Conservation (phyloP, 2,888 invertebrate species). For the Campoplex nolae region DNA sequence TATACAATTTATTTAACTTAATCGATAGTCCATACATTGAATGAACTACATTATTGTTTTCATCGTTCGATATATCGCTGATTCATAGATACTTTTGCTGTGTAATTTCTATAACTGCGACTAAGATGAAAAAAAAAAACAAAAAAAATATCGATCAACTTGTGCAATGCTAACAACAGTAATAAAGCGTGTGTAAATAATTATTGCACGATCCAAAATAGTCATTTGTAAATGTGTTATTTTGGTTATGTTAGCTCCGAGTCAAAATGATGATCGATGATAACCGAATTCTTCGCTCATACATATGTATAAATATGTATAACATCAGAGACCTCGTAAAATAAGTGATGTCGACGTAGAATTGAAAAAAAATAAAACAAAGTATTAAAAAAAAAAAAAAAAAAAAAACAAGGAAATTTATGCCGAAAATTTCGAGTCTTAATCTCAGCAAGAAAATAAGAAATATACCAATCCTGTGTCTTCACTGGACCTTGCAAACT, state of each 20-base stretch:
- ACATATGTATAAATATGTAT: background rate
- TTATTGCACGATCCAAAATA: background rate
- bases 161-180: background rate
- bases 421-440: background rate
- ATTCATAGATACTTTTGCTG: background rate
- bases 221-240: background rate
- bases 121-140: background rate
- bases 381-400: background rate
- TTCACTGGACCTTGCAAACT: constrained; percentile 28
- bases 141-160: background rate
- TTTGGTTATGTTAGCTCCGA: too few relatives aligned
- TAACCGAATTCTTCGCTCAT: background rate
- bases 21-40: constrained; percentile 4
- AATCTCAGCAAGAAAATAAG: background rate
- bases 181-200: background rate
- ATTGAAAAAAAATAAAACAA: background rate
- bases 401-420: background rate
- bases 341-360: background rate
- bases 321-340: background rate
- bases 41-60: constrained; percentile 18
- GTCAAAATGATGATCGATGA: background rate
- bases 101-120: background rate
- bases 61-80: background rate
- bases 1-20: background rate
- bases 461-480: constrained; percentile 24